phyloP scores from a whole-genome alignment of 2,797 vertebrate species.

The Labroides dimidiatus region DNA sequence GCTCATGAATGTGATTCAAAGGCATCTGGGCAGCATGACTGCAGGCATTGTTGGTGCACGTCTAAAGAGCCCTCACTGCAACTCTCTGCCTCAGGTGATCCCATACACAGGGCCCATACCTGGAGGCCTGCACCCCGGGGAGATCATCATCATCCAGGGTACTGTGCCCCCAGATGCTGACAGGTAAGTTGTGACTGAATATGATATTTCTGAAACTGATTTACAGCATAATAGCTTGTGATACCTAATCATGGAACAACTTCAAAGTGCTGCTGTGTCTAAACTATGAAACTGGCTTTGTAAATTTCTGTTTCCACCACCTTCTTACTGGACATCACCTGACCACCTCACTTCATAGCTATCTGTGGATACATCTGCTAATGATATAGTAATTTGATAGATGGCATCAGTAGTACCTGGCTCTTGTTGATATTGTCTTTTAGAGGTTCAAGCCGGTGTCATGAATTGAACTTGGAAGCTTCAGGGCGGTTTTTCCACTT shows the following conservation, averaged over 20 bases:
- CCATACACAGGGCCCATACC: slow-evolving; percentile 91
- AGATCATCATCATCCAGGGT: slow-evolving; percentile 91
- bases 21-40: neutral
- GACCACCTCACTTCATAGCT: no score
- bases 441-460: neutral
- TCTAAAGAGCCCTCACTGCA: slow-evolving; percentile 1
- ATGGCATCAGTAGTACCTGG: neutral
- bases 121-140: slow-evolving; percentile 89
- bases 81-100: slow-evolving; percentile 79
- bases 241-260: neutral
- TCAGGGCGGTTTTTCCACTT: neutral
- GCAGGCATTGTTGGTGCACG: neutral
- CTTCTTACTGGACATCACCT: no score
- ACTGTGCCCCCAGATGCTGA: slow-evolving; percentile 88
- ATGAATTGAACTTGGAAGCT: neutral
- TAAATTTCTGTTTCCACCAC: no score
- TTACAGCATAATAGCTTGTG: neutral
- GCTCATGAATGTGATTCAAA: neutral
- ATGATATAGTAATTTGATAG: neutral
- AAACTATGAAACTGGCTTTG: no score
- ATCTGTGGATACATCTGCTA: no score
- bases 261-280: neutral
- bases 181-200: slow-evolving; percentile 82
- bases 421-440: neutral
- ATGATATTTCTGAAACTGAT: neutral